Percentiles rank a stretch among this genome's conserved stretches.
phyloP scores from a whole-genome alignment of 1,140 invertebrate species.

The Heliconius eleuchia region DNA sequence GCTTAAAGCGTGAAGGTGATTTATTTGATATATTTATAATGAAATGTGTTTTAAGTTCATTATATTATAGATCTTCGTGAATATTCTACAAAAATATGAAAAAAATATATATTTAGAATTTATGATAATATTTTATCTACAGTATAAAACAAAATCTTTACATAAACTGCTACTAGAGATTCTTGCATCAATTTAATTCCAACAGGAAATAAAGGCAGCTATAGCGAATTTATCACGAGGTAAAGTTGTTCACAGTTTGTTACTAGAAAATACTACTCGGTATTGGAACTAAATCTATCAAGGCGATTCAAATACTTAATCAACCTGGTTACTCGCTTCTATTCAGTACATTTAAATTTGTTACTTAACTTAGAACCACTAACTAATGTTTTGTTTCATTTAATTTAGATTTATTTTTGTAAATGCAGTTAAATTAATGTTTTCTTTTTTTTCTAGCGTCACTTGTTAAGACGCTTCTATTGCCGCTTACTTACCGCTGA shows the following conservation, averaged over 20 bases:
- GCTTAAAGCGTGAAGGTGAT: too few species aligned
- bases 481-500: too few species aligned
- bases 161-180: not conserved
- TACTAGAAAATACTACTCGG: not conserved
- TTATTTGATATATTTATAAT: too few species aligned
- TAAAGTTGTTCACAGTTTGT: conserved; percentile 8
- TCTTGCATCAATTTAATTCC: not conserved
- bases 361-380: conserved; percentile 13
- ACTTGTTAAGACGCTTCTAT: too few species aligned
- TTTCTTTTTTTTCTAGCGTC: too few species aligned
- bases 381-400: not conserved
- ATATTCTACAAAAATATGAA: too few species aligned
- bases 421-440: not conserved
- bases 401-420: not conserved
- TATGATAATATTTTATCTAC: not conserved
- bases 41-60: too few species aligned
- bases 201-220: not conserved
- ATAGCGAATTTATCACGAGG: not conserved
- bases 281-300: conserved; percentile 9
- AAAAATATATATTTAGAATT: too few species aligned
- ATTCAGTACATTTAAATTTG: conserved; percentile 14
- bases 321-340: not conserved
- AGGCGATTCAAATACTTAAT: conserved; percentile 7
- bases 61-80: too few species aligned
- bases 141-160: not conserved